These are phyloP conservation scores for Cyanoderma ruficeps DNA, from an alignment of 2,113 vertebrate genomes.

Conservation along the genomic window DNA sequence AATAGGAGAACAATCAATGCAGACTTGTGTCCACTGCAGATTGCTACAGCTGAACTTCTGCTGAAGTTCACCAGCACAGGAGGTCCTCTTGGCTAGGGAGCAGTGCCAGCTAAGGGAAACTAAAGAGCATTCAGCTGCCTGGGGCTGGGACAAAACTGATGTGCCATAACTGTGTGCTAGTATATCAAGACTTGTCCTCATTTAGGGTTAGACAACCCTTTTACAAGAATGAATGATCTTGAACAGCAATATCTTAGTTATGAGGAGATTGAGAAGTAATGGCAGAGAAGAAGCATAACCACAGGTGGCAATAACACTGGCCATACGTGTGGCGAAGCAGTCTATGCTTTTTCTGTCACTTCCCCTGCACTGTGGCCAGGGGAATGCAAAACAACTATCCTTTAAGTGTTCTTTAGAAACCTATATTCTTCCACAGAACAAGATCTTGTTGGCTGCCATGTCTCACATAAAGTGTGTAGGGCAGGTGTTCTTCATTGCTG, in stretches of 20 bases:
- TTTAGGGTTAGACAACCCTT: not conserved
- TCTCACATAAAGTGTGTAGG: not conserved
- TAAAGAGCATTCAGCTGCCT: not conserved
- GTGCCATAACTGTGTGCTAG: not conserved
- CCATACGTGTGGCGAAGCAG: accelerated
- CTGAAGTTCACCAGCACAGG: not conserved
- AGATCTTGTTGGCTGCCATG: not conserved
- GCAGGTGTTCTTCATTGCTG: not conserved
- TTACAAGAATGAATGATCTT: not conserved
- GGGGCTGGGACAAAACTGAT: not conserved
- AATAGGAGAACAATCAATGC: not conserved
- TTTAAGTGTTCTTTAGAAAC: not conserved
- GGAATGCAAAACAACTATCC: not conserved
- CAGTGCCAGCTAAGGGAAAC: not conserved
- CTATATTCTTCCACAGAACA: not conserved
- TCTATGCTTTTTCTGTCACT: not conserved
- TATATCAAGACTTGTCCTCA: not conserved
- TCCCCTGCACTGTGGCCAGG: not conserved
- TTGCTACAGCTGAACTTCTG: not conserved
- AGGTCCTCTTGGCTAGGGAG: not conserved
- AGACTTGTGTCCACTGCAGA: not conserved
- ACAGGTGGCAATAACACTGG: not conserved
- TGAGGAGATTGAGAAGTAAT: not conserved
- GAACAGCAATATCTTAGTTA: not conserved
- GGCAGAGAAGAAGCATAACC: not conserved